Evolutionary conservation across 2,888 invertebrate species (phyloP).

Genomic region (Micoletzkya japonica): DNA sequence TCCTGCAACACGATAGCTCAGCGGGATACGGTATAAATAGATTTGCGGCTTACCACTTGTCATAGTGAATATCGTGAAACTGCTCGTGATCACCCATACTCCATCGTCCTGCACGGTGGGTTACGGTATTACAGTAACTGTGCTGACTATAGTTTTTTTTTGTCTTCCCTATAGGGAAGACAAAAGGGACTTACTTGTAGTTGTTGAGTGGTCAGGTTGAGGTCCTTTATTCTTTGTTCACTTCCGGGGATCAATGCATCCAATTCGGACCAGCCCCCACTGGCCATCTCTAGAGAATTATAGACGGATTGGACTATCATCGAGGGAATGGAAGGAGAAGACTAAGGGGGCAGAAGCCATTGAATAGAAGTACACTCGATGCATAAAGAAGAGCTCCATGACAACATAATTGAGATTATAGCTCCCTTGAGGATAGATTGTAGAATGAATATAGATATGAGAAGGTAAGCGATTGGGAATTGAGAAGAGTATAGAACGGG

Average conservation of each 20-base stretch:
- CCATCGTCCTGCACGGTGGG: slow-evolving; percentile 46
- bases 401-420: no score
- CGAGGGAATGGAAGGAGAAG: neutral
- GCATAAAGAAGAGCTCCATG: no score
- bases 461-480: neutral
- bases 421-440: neutral
- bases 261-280: no score
- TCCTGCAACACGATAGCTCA: slow-evolving; percentile 34
- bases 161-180: neutral
- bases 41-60: slow-evolving; percentile 39
- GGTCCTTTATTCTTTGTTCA: neutral
- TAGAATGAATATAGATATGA: neutral
- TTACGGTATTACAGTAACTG: neutral
- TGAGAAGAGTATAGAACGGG: slow-evolving; percentile 7
- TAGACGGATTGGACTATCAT: slow-evolving; percentile 25
- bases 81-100: slow-evolving; percentile 48
- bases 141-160: neutral
- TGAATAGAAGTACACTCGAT: no score
- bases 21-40: neutral
- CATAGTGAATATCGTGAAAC: slow-evolving; percentile 56
- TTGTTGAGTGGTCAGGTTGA: slow-evolving; percentile 19
- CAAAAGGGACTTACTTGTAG: neutral
- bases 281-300: slow-evolving; percentile 7
- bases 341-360: neutral
- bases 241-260: slow-evolving; percentile 7